Conservation (phyloP, 2,888 invertebrate species). For the Zygaena filipendulae region DNA sequence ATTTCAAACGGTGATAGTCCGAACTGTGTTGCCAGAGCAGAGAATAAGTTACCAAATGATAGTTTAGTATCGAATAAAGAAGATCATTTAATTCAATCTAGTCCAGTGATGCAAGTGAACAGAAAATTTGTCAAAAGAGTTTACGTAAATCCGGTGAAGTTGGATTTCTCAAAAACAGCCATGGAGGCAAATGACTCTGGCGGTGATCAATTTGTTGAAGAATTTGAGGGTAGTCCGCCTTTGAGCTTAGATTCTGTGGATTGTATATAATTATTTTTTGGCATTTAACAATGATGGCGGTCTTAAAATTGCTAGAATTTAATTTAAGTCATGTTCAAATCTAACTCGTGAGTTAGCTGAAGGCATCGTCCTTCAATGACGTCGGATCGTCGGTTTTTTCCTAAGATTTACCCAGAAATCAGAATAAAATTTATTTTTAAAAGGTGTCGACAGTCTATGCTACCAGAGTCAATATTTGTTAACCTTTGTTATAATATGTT, state of each 20-base stretch:
- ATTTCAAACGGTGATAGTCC: conserved; percentile 19
- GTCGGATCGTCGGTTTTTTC: no score
- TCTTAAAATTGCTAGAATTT: no score
- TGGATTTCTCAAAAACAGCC: conserved; percentile 28
- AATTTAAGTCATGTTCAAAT: no score
- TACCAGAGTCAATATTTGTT: no score
- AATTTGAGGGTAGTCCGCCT: conserved; percentile 52
- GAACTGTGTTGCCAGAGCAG: conserved; percentile 23
- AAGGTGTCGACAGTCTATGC: no score
- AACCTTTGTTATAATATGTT: no score
- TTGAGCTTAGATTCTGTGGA: conserved; percentile 40
- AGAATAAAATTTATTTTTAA: no score
- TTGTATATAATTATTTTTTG: neutral
- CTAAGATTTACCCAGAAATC: no score
- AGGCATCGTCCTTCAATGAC: no score
- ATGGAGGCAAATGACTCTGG: conserved; percentile 18
- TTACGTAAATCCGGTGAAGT: conserved; percentile 35
- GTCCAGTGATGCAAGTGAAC: conserved; percentile 31
- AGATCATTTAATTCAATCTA: conserved; percentile 19
- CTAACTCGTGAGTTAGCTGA: no score
- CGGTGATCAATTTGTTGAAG: conserved; percentile 45
- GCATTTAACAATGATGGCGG: no score
- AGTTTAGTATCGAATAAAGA: conserved; percentile 19
- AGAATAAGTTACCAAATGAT: conserved; percentile 12
- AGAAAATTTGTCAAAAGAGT: conserved; percentile 28